Base-by-base conservation (phyloP, 2,113 vertebrate species). In the Podarcis muralis region DNA sequence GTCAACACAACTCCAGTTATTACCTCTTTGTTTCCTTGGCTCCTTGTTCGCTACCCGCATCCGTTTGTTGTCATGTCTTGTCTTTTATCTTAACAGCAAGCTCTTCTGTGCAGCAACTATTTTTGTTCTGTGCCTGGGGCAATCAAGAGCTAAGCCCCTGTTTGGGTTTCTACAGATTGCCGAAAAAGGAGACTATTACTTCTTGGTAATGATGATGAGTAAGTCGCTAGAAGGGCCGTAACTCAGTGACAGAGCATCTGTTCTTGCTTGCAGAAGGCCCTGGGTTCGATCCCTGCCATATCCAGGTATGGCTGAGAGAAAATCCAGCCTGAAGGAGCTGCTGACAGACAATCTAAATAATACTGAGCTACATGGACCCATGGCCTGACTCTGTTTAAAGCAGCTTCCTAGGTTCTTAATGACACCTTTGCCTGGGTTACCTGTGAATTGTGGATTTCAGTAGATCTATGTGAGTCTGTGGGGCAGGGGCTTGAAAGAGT, bases 11-110 rank as follows among this genome's bases (percentile, higher is more conserved):
- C 66, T 72, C 30, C 81, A 48, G 78, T 88, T n/a, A 76, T 83
- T 83, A 27, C 57, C 35, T 66, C 65, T 82, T 82, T 65, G 27
- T 87, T 87, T 76, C 40, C 35, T 77, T 77, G 81, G 80, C 65
- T 87, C 43, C 76, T 69, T 77, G 78, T 87, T 76, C 87, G 23
- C 57, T 62, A 7, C 66, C 86, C 65, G 57, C 25, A 68, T 48
- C 65, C 40, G 25, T 76, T 83, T 83, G 72, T 83, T 75, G 57
- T 88, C 13, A 5, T 48, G 71, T 65, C 79, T 88, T 83, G 37
- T 76, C 71, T 76, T 82, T 75, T 76, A 88, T 88, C 81, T 77
- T 53, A 83, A 83, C 81, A 83, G 81, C 81, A 88, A 76, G 37
- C 57, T 83, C 40, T 88, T 88, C 71, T 82, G 35, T 83, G 35